Percentiles rank a stretch among this genome's conserved stretches.
phyloP scores from a whole-genome alignment of 2,113 vertebrate genomes.

The Pimephales promelas region DNA sequence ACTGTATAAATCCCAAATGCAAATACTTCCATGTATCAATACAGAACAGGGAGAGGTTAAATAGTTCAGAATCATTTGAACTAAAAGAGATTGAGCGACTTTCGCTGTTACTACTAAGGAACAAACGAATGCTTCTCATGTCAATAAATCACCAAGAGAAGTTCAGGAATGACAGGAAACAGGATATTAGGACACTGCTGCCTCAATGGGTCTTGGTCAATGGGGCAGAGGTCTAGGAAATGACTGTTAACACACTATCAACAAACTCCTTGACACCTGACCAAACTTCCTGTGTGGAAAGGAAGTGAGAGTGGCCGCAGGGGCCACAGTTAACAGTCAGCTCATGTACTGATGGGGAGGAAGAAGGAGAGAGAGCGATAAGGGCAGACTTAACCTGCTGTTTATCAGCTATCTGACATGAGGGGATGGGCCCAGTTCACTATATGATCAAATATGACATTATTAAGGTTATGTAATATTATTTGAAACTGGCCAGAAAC shows the following conservation, averaged over 20 bases:
- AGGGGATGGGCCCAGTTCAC: conserved; percentile 41
- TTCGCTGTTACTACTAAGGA: neutral
- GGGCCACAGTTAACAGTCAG: conserved; percentile 57
- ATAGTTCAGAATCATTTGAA: neutral
- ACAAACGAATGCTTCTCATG: conserved; percentile 6
- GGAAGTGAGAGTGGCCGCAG: conserved; percentile 63
- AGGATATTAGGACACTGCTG: conserved; percentile 56
- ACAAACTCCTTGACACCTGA: conserved; percentile 56
- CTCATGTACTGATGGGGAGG: conserved; percentile 30
- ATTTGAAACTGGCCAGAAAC: conserved; percentile 22
- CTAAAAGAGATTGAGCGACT: neutral
- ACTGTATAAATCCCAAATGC: neutral
- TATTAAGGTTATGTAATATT: conserved; percentile 55
- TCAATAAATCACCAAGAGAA: conserved; percentile 52
- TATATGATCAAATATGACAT: conserved; percentile 49
- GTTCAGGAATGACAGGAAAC: conserved; percentile 54
- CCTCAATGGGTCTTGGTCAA: conserved; percentile 50
- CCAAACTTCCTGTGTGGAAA: conserved; percentile 61
- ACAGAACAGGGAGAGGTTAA: neutral
- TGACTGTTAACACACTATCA: conserved; percentile 57
- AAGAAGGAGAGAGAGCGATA: conserved; percentile 39
- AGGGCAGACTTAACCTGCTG: conserved; percentile 12
- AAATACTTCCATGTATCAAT: neutral
- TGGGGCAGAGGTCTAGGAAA: conserved; percentile 56
- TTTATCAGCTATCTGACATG: conserved; percentile 46